Base-by-base conservation (phyloP, 1,140 invertebrate species). In the Cherax destructor region DNA sequence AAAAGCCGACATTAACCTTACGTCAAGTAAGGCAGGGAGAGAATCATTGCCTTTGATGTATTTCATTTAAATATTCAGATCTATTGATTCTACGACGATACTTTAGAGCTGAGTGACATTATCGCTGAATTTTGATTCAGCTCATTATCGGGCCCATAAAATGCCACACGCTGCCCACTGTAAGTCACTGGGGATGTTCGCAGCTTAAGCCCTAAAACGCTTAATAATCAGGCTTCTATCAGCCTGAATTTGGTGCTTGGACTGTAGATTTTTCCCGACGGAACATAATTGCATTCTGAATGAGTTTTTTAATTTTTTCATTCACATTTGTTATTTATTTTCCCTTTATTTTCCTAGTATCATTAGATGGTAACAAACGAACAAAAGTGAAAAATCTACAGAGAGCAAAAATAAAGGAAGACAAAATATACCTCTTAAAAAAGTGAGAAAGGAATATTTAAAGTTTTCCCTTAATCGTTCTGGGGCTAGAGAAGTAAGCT, bases 221-320 rank as follows among this genome's bases (percentile, higher is more conserved):
- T 65, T 83, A 69, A 69, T 83, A 65, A 83, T 47, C 59, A 83
- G n/a, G 18, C 81, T 69, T 69, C 59, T 83, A 69, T 61, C 81
- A 86, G 74, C 69, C 52, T 30, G 21, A 47, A 77, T 61, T 61
- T 87, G 74, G 30, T 87, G 77, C 85, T 79, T 87, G 85, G 85
- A 50, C 74, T 21, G 3, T 50, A 65, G 76, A 87, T 77, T 87
- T 79, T 87, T 79, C 50, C 85, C 52, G 49, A 16, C 56, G 21
- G 47, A 79, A 52, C 50, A 77, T 87, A 87, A 87, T 87, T 87
- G 79, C 76, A 87, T 87, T 87, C 85, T 76, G 50, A 87, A 87
- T 87, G 85, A 87, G 85, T 87, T 87, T 78, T 87, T 56, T 47
- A 79, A 87, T 50, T 41, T 78, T 87, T 79, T 78, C 50, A 59